These are phyloP conservation scores for Festucalex cinctus DNA, from an alignment of 2,113 vertebrate genomes.

Conservation along the genomic window DNA sequence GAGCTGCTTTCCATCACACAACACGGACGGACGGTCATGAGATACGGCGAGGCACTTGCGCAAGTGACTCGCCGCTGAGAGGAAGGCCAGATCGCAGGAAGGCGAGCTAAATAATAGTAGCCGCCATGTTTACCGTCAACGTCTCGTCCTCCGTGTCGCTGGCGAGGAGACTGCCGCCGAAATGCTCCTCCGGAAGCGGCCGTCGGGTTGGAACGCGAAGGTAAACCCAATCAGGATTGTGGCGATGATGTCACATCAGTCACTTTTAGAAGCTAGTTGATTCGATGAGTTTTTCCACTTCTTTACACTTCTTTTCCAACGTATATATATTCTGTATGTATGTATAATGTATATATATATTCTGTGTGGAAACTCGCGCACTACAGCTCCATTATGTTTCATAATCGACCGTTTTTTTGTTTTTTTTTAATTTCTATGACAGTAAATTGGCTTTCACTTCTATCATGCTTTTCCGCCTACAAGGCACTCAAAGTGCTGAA, in stretches of 20 bases:
- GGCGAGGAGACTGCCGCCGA: slow-evolving; percentile 54
- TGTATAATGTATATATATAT: too few relatives aligned
- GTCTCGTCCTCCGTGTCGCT: slow-evolving; percentile 75
- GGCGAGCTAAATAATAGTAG: too few relatives aligned
- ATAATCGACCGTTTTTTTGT: too few relatives aligned
- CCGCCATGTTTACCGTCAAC: slow-evolving; percentile 77
- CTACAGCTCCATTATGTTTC: too few relatives aligned
- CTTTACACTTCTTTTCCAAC: too few relatives aligned
- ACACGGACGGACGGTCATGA: slow-evolving; percentile 38
- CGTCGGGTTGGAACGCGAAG: slow-evolving; percentile 42
- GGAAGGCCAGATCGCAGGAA: slow-evolving; percentile 31
- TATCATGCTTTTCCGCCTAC: too few relatives aligned
- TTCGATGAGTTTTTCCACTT: too few relatives aligned
- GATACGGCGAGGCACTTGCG: slow-evolving; percentile 47
- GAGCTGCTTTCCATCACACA: slow-evolving; percentile 71
- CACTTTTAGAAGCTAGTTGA: not conserved
- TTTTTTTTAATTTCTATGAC: too few relatives aligned
- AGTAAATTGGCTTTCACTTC: too few relatives aligned
- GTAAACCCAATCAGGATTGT: not conserved
- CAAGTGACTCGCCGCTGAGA: slow-evolving; percentile 24
- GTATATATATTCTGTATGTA: too few relatives aligned
- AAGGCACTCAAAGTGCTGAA: too few relatives aligned
- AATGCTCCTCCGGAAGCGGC: slow-evolving; percentile 55
- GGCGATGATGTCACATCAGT: not conserved
- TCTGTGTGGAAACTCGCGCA: too few relatives aligned